These are phyloP conservation scores for Diorhabda elongata DNA, from an alignment of 1,140 invertebrate genomes.

Conservation along the genomic window DNA sequence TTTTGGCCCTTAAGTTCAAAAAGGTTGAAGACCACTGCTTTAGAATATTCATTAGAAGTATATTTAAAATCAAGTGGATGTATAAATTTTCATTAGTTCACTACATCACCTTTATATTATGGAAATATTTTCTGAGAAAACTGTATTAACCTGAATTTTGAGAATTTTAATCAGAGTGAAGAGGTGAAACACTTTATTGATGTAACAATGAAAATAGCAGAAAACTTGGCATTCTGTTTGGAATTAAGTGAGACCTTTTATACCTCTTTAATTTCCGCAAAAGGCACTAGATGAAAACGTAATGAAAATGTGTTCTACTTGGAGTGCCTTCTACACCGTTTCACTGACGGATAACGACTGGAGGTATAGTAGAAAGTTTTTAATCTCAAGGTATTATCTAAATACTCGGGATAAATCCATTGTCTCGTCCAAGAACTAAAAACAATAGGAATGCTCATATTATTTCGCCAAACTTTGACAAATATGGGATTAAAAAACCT, in stretches of 20 bases:
- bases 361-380: neutral
- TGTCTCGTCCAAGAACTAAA: neutral
- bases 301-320: slow-evolving; percentile 18
- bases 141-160: too few relatives aligned
- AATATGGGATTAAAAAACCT: too few relatives aligned
- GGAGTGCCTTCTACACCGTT: slow-evolving; percentile 11
- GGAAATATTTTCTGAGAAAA: too few relatives aligned
- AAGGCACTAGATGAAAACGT: slow-evolving; percentile 17
- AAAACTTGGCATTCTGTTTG: slow-evolving; percentile 6
- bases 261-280: slow-evolving; percentile 20
- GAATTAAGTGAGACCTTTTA: slow-evolving; percentile 15
- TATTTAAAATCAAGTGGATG: too few relatives aligned
- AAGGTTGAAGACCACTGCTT: too few relatives aligned
- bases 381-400: slow-evolving; percentile 3
- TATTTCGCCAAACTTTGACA: neutral
- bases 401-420: neutral
- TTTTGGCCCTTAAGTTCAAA: too few relatives aligned
- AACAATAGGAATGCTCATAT: neutral
- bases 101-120: too few relatives aligned
- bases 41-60: too few relatives aligned
- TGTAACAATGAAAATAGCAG: neutral
- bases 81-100: too few relatives aligned
- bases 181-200: neutral
- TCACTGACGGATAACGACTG: slow-evolving; percentile 8
- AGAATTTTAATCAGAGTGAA: slow-evolving; percentile 3